Conservation (phyloP, 2,888 invertebrate genomes). For the Stenoptilia bipunctidactyla region DNA sequence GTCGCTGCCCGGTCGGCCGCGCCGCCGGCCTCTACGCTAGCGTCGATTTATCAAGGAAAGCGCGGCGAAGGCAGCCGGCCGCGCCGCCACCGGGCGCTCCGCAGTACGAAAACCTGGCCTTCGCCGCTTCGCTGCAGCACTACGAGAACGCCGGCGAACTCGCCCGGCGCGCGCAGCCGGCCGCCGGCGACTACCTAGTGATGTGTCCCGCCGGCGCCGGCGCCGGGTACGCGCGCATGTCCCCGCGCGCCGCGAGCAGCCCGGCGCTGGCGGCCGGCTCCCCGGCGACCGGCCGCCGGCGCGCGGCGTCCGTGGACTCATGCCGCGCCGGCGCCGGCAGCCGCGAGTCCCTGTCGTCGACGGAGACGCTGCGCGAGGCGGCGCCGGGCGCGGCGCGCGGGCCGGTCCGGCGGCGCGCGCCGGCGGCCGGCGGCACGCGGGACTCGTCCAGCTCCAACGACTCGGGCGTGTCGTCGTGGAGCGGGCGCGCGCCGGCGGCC, state of each 20-base stretch:
- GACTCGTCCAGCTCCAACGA: constrained; percentile 87
- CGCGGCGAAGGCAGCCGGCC: constrained; percentile 46
- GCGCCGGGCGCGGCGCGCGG: constrained; percentile 31
- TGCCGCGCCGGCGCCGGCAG: too few relatives aligned
- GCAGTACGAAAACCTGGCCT: constrained; percentile 79
- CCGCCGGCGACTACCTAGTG: constrained; percentile 74
- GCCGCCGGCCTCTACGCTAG: constrained; percentile 73
- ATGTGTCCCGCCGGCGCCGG: constrained; percentile 58
- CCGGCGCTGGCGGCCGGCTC: constrained; percentile 63
- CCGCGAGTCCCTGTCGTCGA: constrained; percentile 30
- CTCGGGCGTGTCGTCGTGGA: constrained; percentile 76
- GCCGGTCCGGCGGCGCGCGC: constrained; percentile 26
- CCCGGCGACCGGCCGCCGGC: constrained; percentile 31
- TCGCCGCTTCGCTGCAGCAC: constrained; percentile 81
- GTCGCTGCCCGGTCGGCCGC: constrained; percentile 19
- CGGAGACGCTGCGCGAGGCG: constrained; percentile 57
- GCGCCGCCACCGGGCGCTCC: too few relatives aligned
- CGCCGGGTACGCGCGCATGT: constrained; percentile 81
- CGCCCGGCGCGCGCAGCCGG: constrained; percentile 49
- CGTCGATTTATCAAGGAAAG: constrained; percentile 76
- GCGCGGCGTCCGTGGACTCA: constrained; percentile 1
- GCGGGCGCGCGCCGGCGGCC: constrained; percentile 62
- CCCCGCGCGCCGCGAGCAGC: constrained; percentile 76
- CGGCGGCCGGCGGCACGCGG: constrained; percentile 77
- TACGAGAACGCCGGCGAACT: constrained; percentile 85